A percentile compares a stretch with the other conserved stretches of the same genome.
These are phyloP conservation scores for Desoria tigrina DNA, from an alignment of 2,888 invertebrate genomes.

Conservation along the genomic window DNA sequence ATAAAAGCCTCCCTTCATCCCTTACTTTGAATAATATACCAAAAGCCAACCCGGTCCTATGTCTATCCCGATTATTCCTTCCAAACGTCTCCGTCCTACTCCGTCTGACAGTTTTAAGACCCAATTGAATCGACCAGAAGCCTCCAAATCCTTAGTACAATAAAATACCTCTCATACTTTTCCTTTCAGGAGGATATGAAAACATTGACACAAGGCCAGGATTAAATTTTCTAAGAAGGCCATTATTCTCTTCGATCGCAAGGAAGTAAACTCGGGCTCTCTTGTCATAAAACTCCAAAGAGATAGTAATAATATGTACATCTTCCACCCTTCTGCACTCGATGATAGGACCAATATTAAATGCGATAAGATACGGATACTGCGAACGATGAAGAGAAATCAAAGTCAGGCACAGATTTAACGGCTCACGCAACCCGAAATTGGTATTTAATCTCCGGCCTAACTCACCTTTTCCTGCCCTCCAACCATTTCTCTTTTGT, in stretches of 20 bases:
- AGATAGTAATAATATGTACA: no score
- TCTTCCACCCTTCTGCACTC: no score
- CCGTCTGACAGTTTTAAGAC: constrained; percentile 8
- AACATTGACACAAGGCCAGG: constrained; percentile 10
- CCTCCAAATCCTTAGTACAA: not conserved
- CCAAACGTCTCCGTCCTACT: not conserved
- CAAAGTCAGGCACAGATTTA: no score
- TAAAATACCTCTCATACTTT: not conserved
- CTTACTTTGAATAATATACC: not conserved
- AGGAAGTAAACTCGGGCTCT: not conserved
- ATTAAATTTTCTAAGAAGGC: constrained; percentile 6
- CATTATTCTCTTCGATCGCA: not conserved
- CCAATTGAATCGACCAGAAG: not conserved
- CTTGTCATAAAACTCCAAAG: no score
- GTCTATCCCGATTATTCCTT: not conserved
- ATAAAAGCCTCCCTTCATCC: not conserved
- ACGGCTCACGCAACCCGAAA: no score
- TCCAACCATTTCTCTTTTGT: no score
- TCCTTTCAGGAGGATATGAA: constrained; percentile 5
- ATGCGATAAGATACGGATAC: no score
- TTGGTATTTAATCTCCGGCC: no score
- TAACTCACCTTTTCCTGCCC: no score
- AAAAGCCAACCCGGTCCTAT: not conserved
- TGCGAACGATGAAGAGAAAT: no score
- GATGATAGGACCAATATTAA: no score